Base-by-base conservation (phyloP, 2,888 invertebrate species). In the Agapostemon virescens region DNA sequence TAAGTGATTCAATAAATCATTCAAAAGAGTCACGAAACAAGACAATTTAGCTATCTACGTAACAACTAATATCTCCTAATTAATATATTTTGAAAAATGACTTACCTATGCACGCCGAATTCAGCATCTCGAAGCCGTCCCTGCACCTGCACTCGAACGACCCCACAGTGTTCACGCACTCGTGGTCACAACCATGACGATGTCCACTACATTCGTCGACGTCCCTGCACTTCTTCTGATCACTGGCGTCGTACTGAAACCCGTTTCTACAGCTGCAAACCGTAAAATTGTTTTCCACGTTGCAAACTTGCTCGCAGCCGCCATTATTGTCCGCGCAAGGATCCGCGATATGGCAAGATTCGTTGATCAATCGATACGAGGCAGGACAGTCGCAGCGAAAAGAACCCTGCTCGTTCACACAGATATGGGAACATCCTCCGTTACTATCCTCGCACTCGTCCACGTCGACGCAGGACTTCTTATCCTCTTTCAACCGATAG, bases 351-450 rank as follows among this genome's bases (percentile, higher is more conserved):
- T 77, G 80, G 23, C 91, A 91, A 23, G 86, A 82, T 49, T 87
- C 85, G 0, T 88, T 85, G 23, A 77, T 85, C 13, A 88, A 71
- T n/a, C 79, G 82, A 55, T 91, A 91, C 2, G 93, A 93, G n/a
- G 79, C 71, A 40, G 91, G 91, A 78, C 94, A 94, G 9, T 90
- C 90, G 81, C 94, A 94, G 63, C 90, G 89, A 76, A 91, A 93
- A 23, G 93, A 92, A 1, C 94, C 94, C 15, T 93, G 93, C 2
- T 91, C 92, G 77, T 94, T 94, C 64, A 93, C 91, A 86, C 95
- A 95, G 67, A 93, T 90, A 70, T 94, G 93, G 0, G 93, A 93
- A 71, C 95, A 93, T 3, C 91, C 91, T 5, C 92, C 93, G 49
- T 91, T 88, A 20, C 90, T 79, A 26, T 90, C 58, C 15, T 86